Conservation (phyloP, 2,888 invertebrate genomes). For the Tipula vernalis region DNA sequence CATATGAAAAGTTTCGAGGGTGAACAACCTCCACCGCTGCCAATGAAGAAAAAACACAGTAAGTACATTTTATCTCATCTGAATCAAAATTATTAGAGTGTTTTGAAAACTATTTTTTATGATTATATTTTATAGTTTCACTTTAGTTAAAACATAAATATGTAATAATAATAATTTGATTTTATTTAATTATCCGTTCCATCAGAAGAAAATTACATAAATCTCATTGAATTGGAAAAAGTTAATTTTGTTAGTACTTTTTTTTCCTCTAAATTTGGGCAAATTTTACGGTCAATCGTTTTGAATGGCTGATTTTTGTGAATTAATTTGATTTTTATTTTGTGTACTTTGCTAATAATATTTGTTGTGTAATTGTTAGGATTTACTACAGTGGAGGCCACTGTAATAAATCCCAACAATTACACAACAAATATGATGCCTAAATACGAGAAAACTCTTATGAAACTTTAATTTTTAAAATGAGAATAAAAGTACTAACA, state of each 20-base stretch:
- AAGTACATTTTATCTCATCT: constrained; percentile 39
- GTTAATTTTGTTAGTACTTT: background rate
- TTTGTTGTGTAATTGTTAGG: background rate
- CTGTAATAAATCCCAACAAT: no score
- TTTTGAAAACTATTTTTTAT: background rate
- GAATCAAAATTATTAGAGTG: background rate
- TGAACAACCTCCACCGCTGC: constrained; percentile 74
- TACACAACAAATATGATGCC: no score
- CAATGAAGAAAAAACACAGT: constrained; percentile 91
- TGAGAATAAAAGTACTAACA: no score
- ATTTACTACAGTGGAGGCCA: background rate
- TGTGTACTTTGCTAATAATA: background rate
- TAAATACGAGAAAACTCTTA: no score
- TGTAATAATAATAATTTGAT: background rate
- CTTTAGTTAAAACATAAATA: background rate
- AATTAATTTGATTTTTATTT: background rate
- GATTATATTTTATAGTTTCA: background rate
- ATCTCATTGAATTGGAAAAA: background rate
- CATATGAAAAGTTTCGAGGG: constrained; percentile 27
- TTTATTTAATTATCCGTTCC: background rate
- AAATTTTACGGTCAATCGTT: background rate
- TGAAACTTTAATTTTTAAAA: no score
- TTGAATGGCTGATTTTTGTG: background rate
- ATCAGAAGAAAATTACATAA: background rate
- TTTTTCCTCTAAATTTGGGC: background rate